Conservation (phyloP, 2,888 invertebrate genomes). For the Oligia strigilis region DNA sequence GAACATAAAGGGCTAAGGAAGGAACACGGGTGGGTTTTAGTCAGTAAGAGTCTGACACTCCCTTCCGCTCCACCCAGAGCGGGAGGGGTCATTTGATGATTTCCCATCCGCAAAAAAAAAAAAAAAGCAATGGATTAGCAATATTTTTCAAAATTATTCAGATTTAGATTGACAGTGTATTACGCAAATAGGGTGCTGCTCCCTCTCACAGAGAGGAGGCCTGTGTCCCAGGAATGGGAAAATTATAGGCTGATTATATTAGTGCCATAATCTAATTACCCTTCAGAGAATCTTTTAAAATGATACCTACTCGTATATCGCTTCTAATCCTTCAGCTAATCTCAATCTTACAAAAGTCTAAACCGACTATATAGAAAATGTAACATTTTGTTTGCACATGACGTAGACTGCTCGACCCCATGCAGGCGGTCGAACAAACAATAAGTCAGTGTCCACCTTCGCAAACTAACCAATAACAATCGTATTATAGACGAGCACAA, state of each 20-base stretch:
- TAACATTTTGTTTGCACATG: conserved; percentile 17
- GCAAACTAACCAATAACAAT: conserved; percentile 46
- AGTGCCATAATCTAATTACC: not conserved
- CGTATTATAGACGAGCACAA: conserved; percentile 51
- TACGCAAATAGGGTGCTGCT: not conserved
- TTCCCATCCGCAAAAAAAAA: too few species aligned
- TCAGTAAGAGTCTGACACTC: too few species aligned
- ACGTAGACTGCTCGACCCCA: conserved; percentile 7
- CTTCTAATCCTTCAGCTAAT: too few species aligned
- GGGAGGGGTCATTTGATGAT: too few species aligned
- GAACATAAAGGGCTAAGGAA: too few species aligned
- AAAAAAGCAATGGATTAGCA: too few species aligned
- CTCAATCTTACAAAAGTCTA: too few species aligned
- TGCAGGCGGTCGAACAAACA: conserved; percentile 28
- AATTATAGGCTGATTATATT: not conserved
- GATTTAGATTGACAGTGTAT: too few species aligned
- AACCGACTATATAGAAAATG: not conserved
- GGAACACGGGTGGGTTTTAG: too few species aligned
- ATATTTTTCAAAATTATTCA: too few species aligned
- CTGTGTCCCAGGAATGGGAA: not conserved
- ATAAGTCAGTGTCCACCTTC: conserved; percentile 48
- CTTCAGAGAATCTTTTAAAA: not conserved
- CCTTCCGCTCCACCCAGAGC: too few species aligned
- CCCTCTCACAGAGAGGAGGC: not conserved
- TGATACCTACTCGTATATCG: not conserved